Evolutionary conservation across 1,140 invertebrate species (phyloP).

Genomic region (Asobara japonica): DNA sequence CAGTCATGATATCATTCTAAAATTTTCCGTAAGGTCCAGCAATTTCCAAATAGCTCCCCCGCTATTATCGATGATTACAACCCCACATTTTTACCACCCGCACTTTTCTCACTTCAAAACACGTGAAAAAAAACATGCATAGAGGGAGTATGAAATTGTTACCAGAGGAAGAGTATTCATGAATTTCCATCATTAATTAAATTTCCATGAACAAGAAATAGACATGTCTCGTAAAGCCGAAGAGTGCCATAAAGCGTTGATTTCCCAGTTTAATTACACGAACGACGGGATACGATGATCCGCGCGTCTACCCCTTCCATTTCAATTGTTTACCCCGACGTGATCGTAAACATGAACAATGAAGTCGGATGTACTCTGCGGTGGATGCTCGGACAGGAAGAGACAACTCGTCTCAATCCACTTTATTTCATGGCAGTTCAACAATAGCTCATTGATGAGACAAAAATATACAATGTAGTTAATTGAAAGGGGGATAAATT

Average conservation of each 20-base stretch:
- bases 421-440: neutral
- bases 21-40: no score
- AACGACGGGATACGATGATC: constrained; percentile 30
- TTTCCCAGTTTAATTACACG: constrained; percentile 39
- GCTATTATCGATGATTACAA: no score
- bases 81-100: no score
- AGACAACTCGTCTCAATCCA: neutral
- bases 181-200: no score
- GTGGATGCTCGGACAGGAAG: neutral
- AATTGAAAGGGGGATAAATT: neutral
- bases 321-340: constrained; percentile 40
- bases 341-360: constrained; percentile 40
- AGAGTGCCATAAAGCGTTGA: constrained; percentile 5
- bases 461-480: neutral
- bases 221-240: neutral
- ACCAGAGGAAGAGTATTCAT: no score
- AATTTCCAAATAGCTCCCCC: no score
- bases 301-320: neutral
- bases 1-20: no score
- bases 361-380: constrained; percentile 28
- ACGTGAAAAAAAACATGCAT: no score
- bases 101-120: no score
- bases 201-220: neutral
- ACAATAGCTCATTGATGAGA: neutral
- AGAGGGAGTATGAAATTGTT: no score